These are phyloP conservation scores for Heliconius hewitsoni DNA, from an alignment of 1,140 invertebrate genomes.

Conservation along the genomic window DNA sequence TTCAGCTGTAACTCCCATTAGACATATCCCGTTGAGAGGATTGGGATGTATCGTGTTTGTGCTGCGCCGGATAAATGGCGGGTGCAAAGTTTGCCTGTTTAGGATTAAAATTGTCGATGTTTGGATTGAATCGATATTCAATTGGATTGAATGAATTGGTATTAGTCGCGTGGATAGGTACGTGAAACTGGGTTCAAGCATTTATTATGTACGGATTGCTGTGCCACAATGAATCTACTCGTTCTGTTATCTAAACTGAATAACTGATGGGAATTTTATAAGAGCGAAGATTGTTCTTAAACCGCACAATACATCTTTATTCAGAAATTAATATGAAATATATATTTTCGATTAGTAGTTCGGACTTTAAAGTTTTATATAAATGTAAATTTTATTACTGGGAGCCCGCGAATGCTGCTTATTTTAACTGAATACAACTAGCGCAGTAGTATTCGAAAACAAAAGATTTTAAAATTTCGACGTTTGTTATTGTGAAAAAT, in stretches of 20 bases:
- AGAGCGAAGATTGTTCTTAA: neutral
- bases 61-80: conserved; percentile 39
- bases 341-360: neutral
- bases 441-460: neutral
- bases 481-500: neutral
- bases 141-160: conserved; percentile 18
- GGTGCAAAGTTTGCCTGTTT: conserved; percentile 41
- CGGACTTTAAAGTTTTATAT: neutral
- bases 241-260: conserved; percentile 51
- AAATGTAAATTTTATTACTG: neutral
- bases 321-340: neutral
- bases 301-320: neutral
- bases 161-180: conserved; percentile 16
- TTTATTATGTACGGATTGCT: conserved; percentile 32
- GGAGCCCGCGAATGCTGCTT: neutral
- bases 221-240: conserved; percentile 44
- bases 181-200: conserved; percentile 36
- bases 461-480: neutral
- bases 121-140: conserved; percentile 45
- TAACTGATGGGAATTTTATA: conserved; percentile 15
- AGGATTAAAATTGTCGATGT: conserved; percentile 46
- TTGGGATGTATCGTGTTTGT: conserved; percentile 43
- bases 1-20: conserved; percentile 34
- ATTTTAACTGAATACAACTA: neutral
- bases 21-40: conserved; percentile 43